Evolutionary conservation across 2,113 vertebrate genomes (phyloP), one percentile per base, ranked within the genome.

Genomic region (Laticauda laticaudata): DNA sequence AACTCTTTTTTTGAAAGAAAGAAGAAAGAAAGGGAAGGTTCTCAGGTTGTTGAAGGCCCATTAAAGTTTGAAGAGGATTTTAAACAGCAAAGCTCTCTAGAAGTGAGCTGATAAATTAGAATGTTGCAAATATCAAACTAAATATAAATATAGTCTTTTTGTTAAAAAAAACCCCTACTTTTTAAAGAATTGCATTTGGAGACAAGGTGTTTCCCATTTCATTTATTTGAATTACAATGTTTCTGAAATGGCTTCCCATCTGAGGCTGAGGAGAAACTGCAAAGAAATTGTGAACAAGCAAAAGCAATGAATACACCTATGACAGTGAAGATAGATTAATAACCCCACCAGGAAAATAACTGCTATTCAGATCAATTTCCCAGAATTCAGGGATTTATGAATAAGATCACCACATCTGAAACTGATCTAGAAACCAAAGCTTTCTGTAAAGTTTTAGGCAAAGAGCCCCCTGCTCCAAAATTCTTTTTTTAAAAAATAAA

Each of bases 1-100:
- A 11, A 23, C 93, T 89, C 34, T 34, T 59, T 21, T 0, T 45
- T 5, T 92, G 91, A 61, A 92, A n/a, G 61, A 92, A 85, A 26
- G 2, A n/a, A 15, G 29, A 6, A 69, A n/a, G 5, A 1, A 69
- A 69, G 14, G 29, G n/a, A 69, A 10, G 26, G 48, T 29, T n/a
- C 92, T 95, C 6, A 87, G 81, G 43, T 21, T 94, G 90, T 93
- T 88, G 29, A 91, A 95, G 45, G 6, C 6, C 94, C 75, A 15
- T 88, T 90, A 92, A 56, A 81, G 18, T 53, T 11, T 2, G 87
- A 88, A 51, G 10, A 14, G 59, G 43, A n/a, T 81, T 94, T 51
- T 89, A 21, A 92, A 0, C 69, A 57, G 69, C 43, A 43, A 95
- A 57, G 88, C 53, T 87, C 10, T 85, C 51, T 51, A 86, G 64